Conservation (phyloP, 2,888 invertebrate species). For the Stenoptilia bipunctidactyla region DNA sequence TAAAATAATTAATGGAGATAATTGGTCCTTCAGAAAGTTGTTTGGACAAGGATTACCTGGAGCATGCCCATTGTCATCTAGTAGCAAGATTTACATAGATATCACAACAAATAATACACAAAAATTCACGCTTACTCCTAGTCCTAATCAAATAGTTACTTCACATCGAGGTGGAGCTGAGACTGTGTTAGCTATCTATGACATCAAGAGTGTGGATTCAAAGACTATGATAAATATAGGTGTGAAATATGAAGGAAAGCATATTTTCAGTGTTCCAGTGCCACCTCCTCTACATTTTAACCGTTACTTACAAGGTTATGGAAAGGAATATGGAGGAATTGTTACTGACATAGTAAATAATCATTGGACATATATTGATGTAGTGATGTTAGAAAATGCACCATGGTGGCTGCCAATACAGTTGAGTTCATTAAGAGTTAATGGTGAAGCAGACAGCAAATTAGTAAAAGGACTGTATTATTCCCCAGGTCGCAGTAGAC, state of each 20-base stretch:
- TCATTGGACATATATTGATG: constrained; percentile 79
- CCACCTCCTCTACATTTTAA: constrained; percentile 82
- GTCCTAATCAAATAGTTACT: constrained; percentile 67
- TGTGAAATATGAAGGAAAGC: constrained; percentile 62
- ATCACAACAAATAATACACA: constrained; percentile 74
- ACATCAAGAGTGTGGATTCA: constrained; percentile 67
- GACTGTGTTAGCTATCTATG: constrained; percentile 78
- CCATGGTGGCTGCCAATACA: constrained; percentile 93
- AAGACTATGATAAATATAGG: constrained; percentile 76
- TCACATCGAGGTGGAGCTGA: constrained; percentile 79
- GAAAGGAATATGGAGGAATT: constrained; percentile 92
- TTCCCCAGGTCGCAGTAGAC: constrained; percentile 85
- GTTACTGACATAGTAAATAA: constrained; percentile 88
- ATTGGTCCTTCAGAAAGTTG: constrained; percentile 89
- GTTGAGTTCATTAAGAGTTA: constrained; percentile 86
- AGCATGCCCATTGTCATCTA: constrained; percentile 83
- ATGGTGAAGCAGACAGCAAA: constrained; percentile 72
- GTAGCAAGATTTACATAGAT: constrained; percentile 87
- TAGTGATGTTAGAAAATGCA: constrained; percentile 90
- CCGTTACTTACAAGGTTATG: constrained; percentile 88
- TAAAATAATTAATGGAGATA: constrained; percentile 74
- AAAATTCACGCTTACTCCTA: constrained; percentile 74
- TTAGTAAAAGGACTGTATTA: constrained; percentile 64
- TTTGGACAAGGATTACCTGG: constrained; percentile 89
- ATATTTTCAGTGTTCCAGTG: constrained; percentile 59